Evolutionary conservation across 1,140 invertebrate species (phyloP), one percentile per base, ranked within the genome.

Genomic region (Hypsibius dujardini): DNA sequence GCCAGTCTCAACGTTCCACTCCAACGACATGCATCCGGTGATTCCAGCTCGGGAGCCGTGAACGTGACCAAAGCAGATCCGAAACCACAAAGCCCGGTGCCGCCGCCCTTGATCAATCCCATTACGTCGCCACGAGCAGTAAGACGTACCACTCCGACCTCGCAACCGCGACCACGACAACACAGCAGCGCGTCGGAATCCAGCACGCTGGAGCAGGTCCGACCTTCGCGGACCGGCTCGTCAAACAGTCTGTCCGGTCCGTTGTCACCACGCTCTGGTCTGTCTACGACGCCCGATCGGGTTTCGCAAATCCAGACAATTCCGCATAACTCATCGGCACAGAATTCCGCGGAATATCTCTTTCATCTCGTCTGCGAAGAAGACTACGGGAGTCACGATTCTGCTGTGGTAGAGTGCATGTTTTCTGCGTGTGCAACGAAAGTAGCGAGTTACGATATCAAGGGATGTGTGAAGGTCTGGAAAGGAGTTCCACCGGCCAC

Each of bases 381-480:
- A 67, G 42, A 42, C 45, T 42, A 15, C 42, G 62, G 62, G 12
- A 67, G 42, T 67, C 62, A 67, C 45, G 62, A 67, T 15, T 12
- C 62, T 12, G 62, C 12, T 15, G 62, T 67, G 12, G 42, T 45
- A 15, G 62, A 67, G 3, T 67, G 62, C 42, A 67, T 15, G 12
- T 67, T 67, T 67, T 67, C 62, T 45, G 12, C 62, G 3, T 67
- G 62, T 45, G 62, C 12, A 7, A 15, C 42, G 42, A 67, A 67
- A 67, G 62, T 67, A 7, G 62, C 62, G 3, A 67, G 62, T 42
- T 12, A 15, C 12, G 62, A 67, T 67, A 67, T 7, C 3, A 67
- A 67, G 62, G 62, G 62, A 12, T 67, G 62, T 42, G 45, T 67
- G 62, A 67, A 67, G 62, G 42, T 67, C 12, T 67, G 62, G 62